Conservation (phyloP, 2,888 invertebrate species). For the Ophioninae sp. region DNA sequence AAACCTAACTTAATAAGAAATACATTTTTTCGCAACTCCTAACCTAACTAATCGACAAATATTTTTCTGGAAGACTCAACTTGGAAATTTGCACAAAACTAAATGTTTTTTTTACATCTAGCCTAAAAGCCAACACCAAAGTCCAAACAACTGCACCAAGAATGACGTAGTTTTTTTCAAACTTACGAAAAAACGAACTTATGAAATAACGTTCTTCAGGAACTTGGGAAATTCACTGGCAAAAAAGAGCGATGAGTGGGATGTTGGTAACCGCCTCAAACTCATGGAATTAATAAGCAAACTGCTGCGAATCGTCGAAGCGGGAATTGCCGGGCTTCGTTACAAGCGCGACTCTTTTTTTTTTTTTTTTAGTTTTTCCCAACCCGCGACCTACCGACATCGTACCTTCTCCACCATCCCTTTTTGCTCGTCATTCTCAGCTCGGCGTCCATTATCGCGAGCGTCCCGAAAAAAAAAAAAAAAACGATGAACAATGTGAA, state of each 20-base stretch:
- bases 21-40: too few relatives aligned
- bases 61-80: too few relatives aligned
- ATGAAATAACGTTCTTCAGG: too few relatives aligned
- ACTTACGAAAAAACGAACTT: too few relatives aligned
- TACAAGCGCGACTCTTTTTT: background rate
- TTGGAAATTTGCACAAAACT: too few relatives aligned
- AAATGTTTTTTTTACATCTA: too few relatives aligned
- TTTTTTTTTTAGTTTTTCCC: background rate
- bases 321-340: slow-evolving; percentile 27
- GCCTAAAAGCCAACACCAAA: too few relatives aligned
- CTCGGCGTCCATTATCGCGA: slow-evolving; percentile 7
- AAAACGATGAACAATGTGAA: slow-evolving; percentile 27
- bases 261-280: background rate
- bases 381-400: slow-evolving; percentile 13
- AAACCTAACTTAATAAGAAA: too few relatives aligned
- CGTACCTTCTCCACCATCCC: slow-evolving; percentile 7
- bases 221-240: background rate
- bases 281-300: slow-evolving; percentile 33
- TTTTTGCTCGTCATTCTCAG: slow-evolving; percentile 5
- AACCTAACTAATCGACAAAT: too few relatives aligned
- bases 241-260: background rate
- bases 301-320: background rate
- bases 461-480: too few relatives aligned
- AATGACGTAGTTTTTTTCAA: too few relatives aligned
- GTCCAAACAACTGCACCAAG: too few relatives aligned